Conservation (phyloP, 1,140 invertebrate species). For the Phocides pigmalion region DNA sequence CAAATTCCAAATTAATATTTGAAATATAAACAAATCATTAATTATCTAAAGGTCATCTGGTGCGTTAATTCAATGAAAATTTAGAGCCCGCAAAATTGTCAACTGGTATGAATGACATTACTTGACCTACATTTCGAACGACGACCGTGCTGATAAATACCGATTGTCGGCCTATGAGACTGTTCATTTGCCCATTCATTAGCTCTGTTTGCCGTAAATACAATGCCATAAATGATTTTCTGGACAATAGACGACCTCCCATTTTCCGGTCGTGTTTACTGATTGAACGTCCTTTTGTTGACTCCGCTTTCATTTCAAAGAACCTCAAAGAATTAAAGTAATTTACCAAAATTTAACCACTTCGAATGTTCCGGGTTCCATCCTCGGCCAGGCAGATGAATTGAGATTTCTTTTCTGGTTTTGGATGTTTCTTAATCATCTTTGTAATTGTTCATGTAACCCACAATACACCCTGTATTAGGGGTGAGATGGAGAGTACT, state of each 20-base stretch:
- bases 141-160: slow-evolving; percentile 23
- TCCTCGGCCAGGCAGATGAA: too few species aligned
- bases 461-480: too few species aligned
- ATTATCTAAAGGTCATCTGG: not conserved
- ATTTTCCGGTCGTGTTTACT: slow-evolving; percentile 20
- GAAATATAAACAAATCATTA: not conserved
- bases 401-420: too few species aligned
- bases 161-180: slow-evolving; percentile 10
- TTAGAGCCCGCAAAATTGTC: slow-evolving; percentile 6
- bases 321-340: too few species aligned
- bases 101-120: slow-evolving; percentile 12
- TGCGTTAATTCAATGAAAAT: not conserved
- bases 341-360: too few species aligned
- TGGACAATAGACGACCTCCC: slow-evolving; percentile 15
- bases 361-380: too few species aligned
- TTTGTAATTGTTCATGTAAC: too few species aligned
- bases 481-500: too few species aligned
- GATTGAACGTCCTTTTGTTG: slow-evolving; percentile 9
- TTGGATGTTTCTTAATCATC: too few species aligned
- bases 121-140: slow-evolving; percentile 7
- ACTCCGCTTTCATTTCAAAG: not conserved
- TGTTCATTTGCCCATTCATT: slow-evolving; percentile 23
- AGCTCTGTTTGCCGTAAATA: slow-evolving; percentile 24
- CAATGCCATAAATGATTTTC: slow-evolving; percentile 24
- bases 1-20: too few species aligned